phyloP scores from a whole-genome alignment of 1,140 invertebrate genomes.

The Cylas formicarius region DNA sequence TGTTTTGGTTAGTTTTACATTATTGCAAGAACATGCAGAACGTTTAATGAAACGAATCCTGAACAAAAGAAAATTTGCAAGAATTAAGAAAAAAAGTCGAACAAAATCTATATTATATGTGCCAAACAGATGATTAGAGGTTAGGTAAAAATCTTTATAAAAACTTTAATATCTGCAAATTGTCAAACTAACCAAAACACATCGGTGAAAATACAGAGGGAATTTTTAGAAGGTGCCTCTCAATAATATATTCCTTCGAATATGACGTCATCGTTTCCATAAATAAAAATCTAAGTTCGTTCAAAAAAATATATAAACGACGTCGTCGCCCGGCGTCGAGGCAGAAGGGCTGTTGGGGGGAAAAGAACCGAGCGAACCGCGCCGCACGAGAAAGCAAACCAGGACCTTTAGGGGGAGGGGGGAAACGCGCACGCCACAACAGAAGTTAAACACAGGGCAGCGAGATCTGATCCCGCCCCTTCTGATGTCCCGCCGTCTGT shows the following conservation, averaged over 20 bases:
- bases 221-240: neutral
- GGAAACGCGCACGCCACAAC: constrained; percentile 31
- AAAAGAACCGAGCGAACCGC: constrained; percentile 8
- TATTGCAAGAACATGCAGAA: no score
- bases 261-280: neutral
- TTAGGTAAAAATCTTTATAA: no score
- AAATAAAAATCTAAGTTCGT: neutral
- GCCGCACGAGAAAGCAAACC: no score
- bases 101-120: no score
- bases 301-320: constrained; percentile 8
- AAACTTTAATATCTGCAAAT: no score
- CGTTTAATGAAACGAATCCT: no score
- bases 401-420: constrained; percentile 21
- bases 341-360: constrained; percentile 18
- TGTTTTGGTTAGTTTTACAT: no score
- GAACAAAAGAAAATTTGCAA: no score
- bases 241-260: neutral
- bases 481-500: constrained; percentile 19
- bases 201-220: no score
- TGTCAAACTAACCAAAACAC: no score
- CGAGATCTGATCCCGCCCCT: constrained; percentile 41
- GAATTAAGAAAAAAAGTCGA: no score
- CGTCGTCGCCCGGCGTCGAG: constrained; percentile 17
- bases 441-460: constrained; percentile 42
- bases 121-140: no score